A percentile compares a stretch with the other conserved stretches of the same genome.
Conservation (phyloP, 2,888 invertebrate genomes). For the Dinocampus coccinellae region DNA sequence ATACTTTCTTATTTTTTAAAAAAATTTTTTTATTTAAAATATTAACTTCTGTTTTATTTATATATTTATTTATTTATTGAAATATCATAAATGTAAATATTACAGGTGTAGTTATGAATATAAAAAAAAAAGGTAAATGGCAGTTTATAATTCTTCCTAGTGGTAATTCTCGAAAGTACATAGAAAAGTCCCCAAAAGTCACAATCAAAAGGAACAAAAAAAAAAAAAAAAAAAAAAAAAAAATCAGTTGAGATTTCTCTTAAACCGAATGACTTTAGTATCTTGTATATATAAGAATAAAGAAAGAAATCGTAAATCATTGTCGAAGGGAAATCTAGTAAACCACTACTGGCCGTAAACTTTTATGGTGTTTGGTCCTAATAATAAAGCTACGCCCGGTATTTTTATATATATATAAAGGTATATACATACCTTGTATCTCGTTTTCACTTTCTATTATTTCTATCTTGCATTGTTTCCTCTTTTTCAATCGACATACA, state of each 20-base stretch:
- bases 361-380: slow-evolving; percentile 61
- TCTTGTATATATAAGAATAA: neutral
- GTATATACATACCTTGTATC: slow-evolving; percentile 1
- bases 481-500: slow-evolving; percentile 22
- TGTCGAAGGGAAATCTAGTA: slow-evolving; percentile 56
- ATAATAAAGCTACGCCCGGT: slow-evolving; percentile 37
- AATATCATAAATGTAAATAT: neutral
- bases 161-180: neutral
- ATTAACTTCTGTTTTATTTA: no score
- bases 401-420: slow-evolving; percentile 18
- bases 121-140: neutral
- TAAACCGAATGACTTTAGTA: slow-evolving; percentile 3
- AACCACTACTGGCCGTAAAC: slow-evolving; percentile 65
- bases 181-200: neutral
- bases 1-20: no score
- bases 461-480: slow-evolving; percentile 13
- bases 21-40: no score
- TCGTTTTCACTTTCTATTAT: neutral
- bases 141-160: neutral
- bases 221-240: slow-evolving; percentile 6
- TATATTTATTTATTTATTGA: no score
- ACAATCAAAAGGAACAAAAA: slow-evolving; percentile 9
- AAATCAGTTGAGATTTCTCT: slow-evolving; percentile 23
- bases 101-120: no score
- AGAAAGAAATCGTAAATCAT: slow-evolving; percentile 62